These are phyloP conservation scores for Drosophila siamana DNA, from an alignment of 2,888 invertebrate species.

Conservation along the genomic window DNA sequence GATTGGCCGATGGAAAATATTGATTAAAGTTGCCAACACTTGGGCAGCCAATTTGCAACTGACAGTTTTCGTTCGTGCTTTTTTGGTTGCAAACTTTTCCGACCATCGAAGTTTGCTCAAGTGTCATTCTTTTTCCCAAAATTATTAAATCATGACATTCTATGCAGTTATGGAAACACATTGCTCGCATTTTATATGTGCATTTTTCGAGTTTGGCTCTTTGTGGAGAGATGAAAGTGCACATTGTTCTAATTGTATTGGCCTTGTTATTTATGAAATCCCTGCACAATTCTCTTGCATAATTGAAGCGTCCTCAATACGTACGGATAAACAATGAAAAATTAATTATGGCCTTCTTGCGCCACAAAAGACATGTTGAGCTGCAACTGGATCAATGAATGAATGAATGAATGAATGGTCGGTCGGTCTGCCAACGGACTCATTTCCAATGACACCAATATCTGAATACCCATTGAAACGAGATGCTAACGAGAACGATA, in stretches of 20 bases:
- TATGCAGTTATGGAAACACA: not conserved
- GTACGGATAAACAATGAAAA: conserved; percentile 39
- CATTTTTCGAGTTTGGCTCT: not conserved
- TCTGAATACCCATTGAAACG: conserved; percentile 10
- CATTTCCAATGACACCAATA: conserved; percentile 27
- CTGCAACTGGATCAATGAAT: conserved; percentile 2
- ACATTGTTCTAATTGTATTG: conserved; percentile 19
- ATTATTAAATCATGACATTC: not conserved
- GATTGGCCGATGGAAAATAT: not conserved
- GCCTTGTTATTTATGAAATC: not conserved
- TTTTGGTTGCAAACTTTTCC: not conserved
- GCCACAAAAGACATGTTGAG: conserved; percentile 19
- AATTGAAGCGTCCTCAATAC: conserved; percentile 44
- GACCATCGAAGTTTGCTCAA: not conserved
- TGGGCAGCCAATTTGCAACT: not conserved
- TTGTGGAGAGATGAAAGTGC: not conserved
- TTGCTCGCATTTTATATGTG: too few relatives aligned
- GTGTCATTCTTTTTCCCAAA: not conserved
- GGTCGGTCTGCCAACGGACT: not conserved
- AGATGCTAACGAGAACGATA: conserved; percentile 13
- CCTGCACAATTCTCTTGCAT: not conserved
- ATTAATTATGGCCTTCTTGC: conserved; percentile 43
- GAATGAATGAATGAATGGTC: not conserved
- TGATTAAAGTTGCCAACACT: not conserved
- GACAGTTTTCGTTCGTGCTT: not conserved